Evolutionary conservation across 2,797 vertebrate genomes (phyloP).

Genomic region (Dermochelys coriacea): DNA sequence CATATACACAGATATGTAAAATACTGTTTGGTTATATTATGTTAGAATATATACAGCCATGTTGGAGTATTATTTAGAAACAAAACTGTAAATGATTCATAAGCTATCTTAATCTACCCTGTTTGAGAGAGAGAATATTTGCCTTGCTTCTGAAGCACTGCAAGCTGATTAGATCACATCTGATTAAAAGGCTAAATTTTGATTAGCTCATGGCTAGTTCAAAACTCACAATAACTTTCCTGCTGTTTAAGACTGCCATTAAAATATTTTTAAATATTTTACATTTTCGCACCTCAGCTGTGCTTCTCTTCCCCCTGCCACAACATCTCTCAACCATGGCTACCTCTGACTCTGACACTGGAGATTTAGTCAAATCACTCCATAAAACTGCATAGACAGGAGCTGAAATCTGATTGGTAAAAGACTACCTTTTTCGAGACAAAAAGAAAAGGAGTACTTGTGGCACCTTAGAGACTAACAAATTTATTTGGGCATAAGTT

Average conservation of each 20-base stretch:
- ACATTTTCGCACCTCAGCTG: slow-evolving; percentile 32
- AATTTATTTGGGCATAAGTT: too few species aligned
- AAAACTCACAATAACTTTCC: slow-evolving; percentile 36
- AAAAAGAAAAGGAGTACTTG: too few species aligned
- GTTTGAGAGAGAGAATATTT: slow-evolving; percentile 29
- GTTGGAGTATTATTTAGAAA: slow-evolving; percentile 10
- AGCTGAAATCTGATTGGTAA: neutral
- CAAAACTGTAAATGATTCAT: slow-evolving; percentile 28
- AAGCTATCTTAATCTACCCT: slow-evolving; percentile 22
- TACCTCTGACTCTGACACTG: neutral
- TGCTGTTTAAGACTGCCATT: slow-evolving; percentile 35
- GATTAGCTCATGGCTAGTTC: slow-evolving; percentile 18
- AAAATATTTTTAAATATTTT: slow-evolving; percentile 43
- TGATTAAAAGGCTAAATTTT: slow-evolving; percentile 71
- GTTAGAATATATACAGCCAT: slow-evolving; percentile 14
- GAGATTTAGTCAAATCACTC: slow-evolving; percentile 16
- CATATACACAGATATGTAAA: neutral
- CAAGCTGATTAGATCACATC: slow-evolving; percentile 69
- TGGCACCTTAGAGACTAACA: too few species aligned
- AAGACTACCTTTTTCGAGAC: neutral
- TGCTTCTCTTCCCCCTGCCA: neutral
- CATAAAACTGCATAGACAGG: neutral
- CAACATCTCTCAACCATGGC: neutral
- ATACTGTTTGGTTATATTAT: slow-evolving; percentile 20
- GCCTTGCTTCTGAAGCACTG: neutral